Evolutionary conservation across 2,888 invertebrate species (phyloP).

Genomic region (Clunio marinus): DNA sequence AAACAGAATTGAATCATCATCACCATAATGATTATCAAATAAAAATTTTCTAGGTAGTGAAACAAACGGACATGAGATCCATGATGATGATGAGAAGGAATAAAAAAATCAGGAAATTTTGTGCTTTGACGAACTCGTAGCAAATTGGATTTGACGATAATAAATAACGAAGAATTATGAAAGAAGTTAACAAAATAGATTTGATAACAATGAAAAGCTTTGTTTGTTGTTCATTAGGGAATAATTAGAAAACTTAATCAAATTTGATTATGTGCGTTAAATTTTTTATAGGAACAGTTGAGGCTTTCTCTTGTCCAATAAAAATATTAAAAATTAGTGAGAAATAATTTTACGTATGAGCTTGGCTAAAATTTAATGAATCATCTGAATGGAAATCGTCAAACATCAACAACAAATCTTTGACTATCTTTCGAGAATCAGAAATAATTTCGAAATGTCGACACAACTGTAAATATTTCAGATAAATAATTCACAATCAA

Average conservation of each 20-base stretch:
- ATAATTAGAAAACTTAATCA: conserved; percentile 29
- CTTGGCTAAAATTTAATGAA: neutral
- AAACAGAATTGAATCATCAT: conserved; percentile 30
- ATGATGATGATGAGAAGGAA: neutral
- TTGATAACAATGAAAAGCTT: conserved; percentile 25
- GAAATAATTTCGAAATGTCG: neutral
- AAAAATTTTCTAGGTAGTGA: conserved; percentile 12
- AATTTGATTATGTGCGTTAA: conserved; percentile 34
- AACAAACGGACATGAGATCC: neutral
- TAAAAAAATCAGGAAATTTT: neutral
- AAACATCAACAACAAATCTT: conserved; percentile 3
- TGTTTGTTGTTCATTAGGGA: conserved; percentile 32
- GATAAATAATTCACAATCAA: conserved; percentile 23
- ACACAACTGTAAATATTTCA: neutral
- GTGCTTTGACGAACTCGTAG: neutral
- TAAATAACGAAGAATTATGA: neutral
- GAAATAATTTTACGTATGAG: conserved; percentile 32
- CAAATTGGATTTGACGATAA: neutral
- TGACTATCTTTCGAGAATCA: neutral
- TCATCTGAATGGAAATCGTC: neutral
- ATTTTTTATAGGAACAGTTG: neutral
- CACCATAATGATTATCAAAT: conserved; percentile 32
- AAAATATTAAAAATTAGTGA: neutral
- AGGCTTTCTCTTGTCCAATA: neutral
- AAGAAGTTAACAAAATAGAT: neutral